A percentile compares a stretch with the other conserved stretches of the same genome.
These are phyloP conservation scores for Oryzias melastigma DNA, from an alignment of 2,113 vertebrate genomes.

Conservation along the genomic window DNA sequence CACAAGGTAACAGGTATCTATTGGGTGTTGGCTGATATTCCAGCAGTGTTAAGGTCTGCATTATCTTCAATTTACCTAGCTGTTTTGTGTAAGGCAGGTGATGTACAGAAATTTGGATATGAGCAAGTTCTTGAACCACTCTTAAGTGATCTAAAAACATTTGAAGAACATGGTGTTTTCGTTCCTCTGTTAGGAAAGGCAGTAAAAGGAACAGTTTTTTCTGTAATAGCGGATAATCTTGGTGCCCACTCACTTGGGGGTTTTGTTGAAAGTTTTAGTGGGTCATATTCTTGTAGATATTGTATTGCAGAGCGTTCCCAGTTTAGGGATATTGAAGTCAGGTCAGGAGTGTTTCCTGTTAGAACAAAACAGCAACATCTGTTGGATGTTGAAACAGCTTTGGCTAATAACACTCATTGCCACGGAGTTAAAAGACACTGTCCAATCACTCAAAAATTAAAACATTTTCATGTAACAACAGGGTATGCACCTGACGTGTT, in stretches of 20 bases:
- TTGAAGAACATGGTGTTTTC: conserved; percentile 42
- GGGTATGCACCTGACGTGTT: conserved; percentile 35
- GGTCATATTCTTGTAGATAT: conserved; percentile 38
- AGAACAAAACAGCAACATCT: conserved; percentile 20
- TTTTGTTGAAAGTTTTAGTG: conserved; percentile 44
- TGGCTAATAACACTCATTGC: conserved; percentile 10
- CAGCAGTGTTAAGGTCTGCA: conserved; percentile 23
- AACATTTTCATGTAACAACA: conserved; percentile 27
- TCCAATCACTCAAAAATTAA: conserved; percentile 23
- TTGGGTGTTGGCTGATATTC: conserved; percentile 34
- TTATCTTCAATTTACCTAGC: conserved; percentile 31
- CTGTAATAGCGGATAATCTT: conserved; percentile 37
- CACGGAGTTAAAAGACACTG: conserved; percentile 28
- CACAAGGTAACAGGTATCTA: conserved; percentile 39
- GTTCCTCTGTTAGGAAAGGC: conserved; percentile 8
- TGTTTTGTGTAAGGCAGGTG: conserved; percentile 37
- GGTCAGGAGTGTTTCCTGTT: conserved; percentile 21
- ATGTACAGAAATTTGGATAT: conserved; percentile 14
- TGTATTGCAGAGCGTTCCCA: conserved; percentile 14
- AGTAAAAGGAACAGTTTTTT: conserved; percentile 35
- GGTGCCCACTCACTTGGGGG: conserved; percentile 38
- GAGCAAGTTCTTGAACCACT: conserved; percentile 22
- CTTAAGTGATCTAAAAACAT: conserved; percentile 37
- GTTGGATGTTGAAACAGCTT: conserved; percentile 20
- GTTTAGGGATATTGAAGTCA: conserved; percentile 32